These are phyloP conservation scores for Cephus rjabovi DNA, from an alignment of 2,888 invertebrate genomes.

Conservation along the genomic window DNA sequence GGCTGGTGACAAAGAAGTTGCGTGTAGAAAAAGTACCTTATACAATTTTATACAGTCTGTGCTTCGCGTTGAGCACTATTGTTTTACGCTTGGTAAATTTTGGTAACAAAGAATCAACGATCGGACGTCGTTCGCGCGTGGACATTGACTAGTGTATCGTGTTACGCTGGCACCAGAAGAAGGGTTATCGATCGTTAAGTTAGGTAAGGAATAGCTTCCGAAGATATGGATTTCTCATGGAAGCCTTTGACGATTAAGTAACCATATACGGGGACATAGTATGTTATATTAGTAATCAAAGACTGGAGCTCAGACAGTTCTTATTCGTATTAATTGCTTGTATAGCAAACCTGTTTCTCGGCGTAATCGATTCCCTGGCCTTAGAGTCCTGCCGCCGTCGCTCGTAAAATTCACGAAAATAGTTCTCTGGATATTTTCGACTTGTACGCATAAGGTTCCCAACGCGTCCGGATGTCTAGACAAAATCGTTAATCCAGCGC, in stretches of 20 bases:
- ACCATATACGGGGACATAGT: constrained; percentile 17
- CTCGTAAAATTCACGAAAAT: background rate
- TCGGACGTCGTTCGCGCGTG: constrained; percentile 44
- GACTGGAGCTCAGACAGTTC: background rate
- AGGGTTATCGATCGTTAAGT: constrained; percentile 37
- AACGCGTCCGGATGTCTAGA: constrained; percentile 10
- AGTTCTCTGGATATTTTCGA: background rate
- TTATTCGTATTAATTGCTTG: background rate
- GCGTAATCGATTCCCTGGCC: background rate
- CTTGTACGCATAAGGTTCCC: constrained; percentile 2
- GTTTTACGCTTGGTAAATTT: background rate
- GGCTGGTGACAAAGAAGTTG: constrained; percentile 7
- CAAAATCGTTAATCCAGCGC: constrained; percentile 3
- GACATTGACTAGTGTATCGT: constrained; percentile 51
- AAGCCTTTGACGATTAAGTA: constrained; percentile 20
- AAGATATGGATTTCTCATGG: constrained; percentile 25
- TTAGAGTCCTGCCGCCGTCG: background rate
- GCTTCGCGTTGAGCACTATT: constrained; percentile 16
- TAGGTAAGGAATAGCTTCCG: constrained; percentile 1
- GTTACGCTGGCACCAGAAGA: constrained; percentile 40
- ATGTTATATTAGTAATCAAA: background rate
- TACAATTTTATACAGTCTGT: background rate
- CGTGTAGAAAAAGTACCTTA: background rate
- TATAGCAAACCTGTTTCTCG: background rate
- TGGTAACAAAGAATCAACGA: constrained; percentile 8